Conservation (phyloP, 2,113 vertebrate genomes). For the Passer domesticus region DNA sequence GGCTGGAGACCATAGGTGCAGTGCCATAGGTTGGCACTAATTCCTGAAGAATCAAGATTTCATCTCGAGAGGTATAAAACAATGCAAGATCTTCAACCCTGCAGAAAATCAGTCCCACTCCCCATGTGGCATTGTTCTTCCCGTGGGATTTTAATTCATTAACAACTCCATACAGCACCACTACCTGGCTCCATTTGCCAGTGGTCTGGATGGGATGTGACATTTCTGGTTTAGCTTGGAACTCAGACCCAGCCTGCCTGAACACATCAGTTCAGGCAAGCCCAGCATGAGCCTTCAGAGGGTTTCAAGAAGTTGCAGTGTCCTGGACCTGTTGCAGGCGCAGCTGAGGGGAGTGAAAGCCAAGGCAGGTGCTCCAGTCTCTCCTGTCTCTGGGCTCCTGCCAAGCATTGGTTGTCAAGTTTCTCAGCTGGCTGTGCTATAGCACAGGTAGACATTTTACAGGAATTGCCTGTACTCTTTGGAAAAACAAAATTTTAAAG, state of each 20-base stretch:
- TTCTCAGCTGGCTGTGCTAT: neutral
- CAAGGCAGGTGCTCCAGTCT: neutral
- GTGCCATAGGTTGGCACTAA: neutral
- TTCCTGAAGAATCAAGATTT: neutral
- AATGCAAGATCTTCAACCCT: neutral
- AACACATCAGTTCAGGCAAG: fast-evolving
- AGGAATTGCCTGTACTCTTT: neutral
- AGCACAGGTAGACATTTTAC: neutral
- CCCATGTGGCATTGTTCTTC: too few species aligned
- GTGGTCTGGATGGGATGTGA: neutral
- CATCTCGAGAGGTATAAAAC: neutral
- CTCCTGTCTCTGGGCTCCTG: neutral
- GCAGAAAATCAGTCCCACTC: neutral
- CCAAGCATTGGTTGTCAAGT: neutral
- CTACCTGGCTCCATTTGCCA: neutral
- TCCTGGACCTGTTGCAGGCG: neutral
- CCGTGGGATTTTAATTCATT: neutral
- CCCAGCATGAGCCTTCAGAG: neutral
- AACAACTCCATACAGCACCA: fast-evolving
- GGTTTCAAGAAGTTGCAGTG: neutral
- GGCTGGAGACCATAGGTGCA: fast-evolving
- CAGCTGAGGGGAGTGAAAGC: neutral
- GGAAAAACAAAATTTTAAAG: neutral
- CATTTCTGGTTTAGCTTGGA: neutral
- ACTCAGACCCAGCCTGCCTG: neutral